Base-by-base conservation (phyloP, 2,797 vertebrate species). In the Epinephelus malabaricus region DNA sequence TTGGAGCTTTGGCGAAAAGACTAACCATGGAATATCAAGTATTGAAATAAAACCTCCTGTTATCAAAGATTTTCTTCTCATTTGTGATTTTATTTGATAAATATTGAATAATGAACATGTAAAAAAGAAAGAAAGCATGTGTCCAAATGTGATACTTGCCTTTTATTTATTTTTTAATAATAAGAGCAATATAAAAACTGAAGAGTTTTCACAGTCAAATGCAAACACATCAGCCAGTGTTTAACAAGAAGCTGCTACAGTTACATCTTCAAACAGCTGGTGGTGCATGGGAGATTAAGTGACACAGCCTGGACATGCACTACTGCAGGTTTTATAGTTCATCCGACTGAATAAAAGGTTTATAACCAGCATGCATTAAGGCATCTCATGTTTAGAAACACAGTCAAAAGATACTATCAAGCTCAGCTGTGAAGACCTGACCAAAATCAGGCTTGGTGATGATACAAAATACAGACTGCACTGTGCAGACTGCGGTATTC, bases 11-110 rank as follows among this genome's bases (percentile, higher is more conserved):
- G 85, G 75, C 18, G 7, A 58, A 79, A 30, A 79, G 67, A 60
- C 30, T 53, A 69, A 82, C 55, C 40, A 73, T 89, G 68, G 69
- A 80, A 78, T 65, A 81, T 76, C 21, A 83, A 78, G 72, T 46
- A 87, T 45, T 70, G 76, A 90, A 94, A 94, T 93, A 93, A 94
- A 95, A 85, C 74, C 76, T 89, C 71, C 74, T 83, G 76, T 88
- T 78, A 91, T 81, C 75, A 86, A 89, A 86, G 12, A 11, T 54
- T 21, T 66, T 51, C 3, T 27, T 55, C 65, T 87, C 21, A 73
- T 38, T 66, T 83, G 78, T 78, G 68, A 50, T 69, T 88, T 87
- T 86, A 79, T 91, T 79, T 70, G 7, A 73, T 66, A 73, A 66
- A 78, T 59, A 46, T 38, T 0, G 0, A 77, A 69, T 59, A 72